These are phyloP conservation scores for Ailuropoda melanoleuca DNA, from an alignment of 2,113 vertebrate species.

Conservation along the genomic window DNA sequence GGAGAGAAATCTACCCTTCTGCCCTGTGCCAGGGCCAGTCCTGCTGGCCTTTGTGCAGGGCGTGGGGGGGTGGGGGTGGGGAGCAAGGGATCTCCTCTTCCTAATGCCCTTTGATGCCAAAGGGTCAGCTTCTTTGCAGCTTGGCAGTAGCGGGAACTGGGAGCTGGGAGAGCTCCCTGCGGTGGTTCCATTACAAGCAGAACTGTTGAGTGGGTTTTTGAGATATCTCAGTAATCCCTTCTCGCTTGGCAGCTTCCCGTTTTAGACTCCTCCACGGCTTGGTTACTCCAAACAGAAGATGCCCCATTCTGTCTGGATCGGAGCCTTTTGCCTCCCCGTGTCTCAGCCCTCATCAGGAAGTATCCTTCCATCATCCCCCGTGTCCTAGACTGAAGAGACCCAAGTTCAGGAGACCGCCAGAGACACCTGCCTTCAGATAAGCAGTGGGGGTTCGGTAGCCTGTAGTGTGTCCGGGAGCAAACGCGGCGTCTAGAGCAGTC, in stretches of 20 bases:
- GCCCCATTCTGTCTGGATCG: not conserved
- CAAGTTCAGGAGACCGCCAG: accelerated
- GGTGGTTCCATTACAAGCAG: not conserved
- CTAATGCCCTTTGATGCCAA: not conserved
- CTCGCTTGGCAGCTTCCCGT: not conserved
- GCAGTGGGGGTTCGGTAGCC: accelerated
- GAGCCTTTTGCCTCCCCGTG: not conserved
- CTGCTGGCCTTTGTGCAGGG: not conserved
- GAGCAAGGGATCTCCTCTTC: accelerated
- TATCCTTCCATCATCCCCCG: not conserved
- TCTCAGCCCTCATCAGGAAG: not conserved
- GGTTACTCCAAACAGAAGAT: not conserved
- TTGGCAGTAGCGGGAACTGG: not conserved
- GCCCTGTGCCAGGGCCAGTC: not conserved
- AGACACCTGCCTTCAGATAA: accelerated
- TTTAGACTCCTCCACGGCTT: not conserved
- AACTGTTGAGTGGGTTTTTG: not conserved
- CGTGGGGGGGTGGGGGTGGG: accelerated
- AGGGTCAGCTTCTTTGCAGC: not conserved
- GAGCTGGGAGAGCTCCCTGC: not conserved
- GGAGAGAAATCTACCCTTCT: not conserved
- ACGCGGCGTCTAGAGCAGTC: accelerated
- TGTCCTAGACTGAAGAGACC: not conserved
- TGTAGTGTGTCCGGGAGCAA: accelerated
- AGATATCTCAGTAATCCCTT: not conserved